Conservation (phyloP, 2,888 invertebrate genomes). For the Melanargia galathea region DNA sequence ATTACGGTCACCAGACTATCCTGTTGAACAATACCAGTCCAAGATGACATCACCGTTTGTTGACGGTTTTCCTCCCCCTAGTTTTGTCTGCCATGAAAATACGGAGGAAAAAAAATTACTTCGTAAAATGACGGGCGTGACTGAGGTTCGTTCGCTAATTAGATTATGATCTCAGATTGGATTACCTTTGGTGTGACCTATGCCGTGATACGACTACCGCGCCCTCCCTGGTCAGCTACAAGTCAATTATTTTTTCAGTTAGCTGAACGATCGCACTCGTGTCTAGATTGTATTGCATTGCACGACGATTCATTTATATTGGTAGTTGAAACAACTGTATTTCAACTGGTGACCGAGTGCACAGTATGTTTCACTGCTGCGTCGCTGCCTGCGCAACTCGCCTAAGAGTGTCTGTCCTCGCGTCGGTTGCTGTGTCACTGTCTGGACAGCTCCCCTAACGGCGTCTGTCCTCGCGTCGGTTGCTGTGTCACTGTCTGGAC, state of each 20-base stretch:
- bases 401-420: no score
- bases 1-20: no score
- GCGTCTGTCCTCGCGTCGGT: no score
- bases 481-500: no score
- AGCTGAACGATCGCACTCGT: background rate
- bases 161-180: constrained; percentile 45
- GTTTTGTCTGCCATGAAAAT: background rate
- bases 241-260: constrained; percentile 7
- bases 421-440: no score
- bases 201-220: constrained; percentile 36
- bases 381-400: no score
- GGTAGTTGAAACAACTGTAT: no score
- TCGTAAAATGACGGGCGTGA: constrained; percentile 39
- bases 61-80: background rate
- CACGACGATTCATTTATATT: background rate
- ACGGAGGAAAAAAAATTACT: background rate
- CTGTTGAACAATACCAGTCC: background rate
- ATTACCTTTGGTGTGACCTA: constrained; percentile 43
- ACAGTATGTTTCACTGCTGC: no score
- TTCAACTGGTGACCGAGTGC: no score
- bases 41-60: background rate
- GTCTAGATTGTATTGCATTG: background rate
- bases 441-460: no score
- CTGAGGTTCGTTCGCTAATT: constrained; percentile 41
- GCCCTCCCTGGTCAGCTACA: constrained; percentile 22